A percentile compares a stretch with the other conserved stretches of the same genome.
Conservation (phyloP, 2,888 invertebrate genomes). For the Diploptera punctata region DNA sequence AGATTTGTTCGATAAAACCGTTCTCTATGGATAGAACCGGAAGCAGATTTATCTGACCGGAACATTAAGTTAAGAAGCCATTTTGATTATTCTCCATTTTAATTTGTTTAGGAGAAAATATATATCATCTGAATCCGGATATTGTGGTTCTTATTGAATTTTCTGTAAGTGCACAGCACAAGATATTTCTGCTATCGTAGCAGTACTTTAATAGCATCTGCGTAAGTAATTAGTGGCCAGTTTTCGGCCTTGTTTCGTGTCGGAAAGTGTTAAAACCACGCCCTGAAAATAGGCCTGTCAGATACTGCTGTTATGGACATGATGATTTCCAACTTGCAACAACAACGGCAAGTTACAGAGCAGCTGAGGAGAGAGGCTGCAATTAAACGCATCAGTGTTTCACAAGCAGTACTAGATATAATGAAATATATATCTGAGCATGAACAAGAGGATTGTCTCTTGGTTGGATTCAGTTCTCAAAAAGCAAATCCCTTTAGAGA, state of each 20-base stretch:
- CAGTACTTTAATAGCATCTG: slow-evolving; percentile 14
- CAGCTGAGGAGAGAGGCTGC: slow-evolving; percentile 92
- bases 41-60: too few relatives aligned
- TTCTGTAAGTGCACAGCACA: neutral
- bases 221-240: slow-evolving; percentile 6
- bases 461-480: slow-evolving; percentile 93
- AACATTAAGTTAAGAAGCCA: neutral
- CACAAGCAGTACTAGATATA: slow-evolving; percentile 91
- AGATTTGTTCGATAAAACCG: too few relatives aligned
- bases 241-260: slow-evolving; percentile 27
- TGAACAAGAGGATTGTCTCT: slow-evolving; percentile 90
- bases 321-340: slow-evolving; percentile 93
- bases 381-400: slow-evolving; percentile 84
- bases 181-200: neutral
- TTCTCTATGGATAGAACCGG: too few relatives aligned
- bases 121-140: too few relatives aligned
- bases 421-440: slow-evolving; percentile 91
- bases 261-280: slow-evolving; percentile 45
- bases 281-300: slow-evolving; percentile 81
- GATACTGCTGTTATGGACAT: slow-evolving; percentile 91
- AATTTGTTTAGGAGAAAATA: too few relatives aligned
- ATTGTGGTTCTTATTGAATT: too few relatives aligned
- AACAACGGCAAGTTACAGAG: slow-evolving; percentile 92
- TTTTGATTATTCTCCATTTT: too few relatives aligned
- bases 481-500: slow-evolving; percentile 96